Evolutionary conservation across 2,113 vertebrate species (phyloP).

Genomic region (Labrus mixtus): DNA sequence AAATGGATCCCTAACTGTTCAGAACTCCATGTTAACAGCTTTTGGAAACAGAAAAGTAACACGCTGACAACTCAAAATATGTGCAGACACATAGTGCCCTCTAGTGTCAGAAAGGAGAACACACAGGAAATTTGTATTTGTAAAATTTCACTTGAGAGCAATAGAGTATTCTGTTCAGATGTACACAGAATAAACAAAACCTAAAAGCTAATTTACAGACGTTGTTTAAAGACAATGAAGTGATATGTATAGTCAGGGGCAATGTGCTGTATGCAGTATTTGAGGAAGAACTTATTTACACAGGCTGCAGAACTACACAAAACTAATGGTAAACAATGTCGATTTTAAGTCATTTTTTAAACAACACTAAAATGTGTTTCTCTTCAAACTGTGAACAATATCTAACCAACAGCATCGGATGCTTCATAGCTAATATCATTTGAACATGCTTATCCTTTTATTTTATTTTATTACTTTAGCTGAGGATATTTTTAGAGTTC

Average conservation of each 20-base stretch:
- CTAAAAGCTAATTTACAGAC: not conserved
- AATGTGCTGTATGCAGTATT: too few species aligned
- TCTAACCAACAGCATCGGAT: too few species aligned
- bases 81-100: conserved; percentile 47
- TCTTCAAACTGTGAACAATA: too few species aligned
- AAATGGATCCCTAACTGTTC: not conserved
- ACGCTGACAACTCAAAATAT: conserved; percentile 1
- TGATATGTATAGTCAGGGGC: not conserved
- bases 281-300: too few species aligned
- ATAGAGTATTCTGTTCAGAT: conserved; percentile 12
- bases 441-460: too few species aligned
- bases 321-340: too few species aligned
- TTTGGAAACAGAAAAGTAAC: conserved; percentile 20
- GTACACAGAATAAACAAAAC: not conserved
- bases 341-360: too few species aligned
- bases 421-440: too few species aligned
- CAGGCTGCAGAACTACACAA: too few species aligned
- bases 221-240: not conserved
- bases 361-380: too few species aligned
- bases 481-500: not conserved
- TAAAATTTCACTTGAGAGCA: conserved; percentile 46
- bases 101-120: conserved; percentile 56
- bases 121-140: not conserved
- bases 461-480: too few species aligned
- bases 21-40: not conserved